Conservation (phyloP, 2,888 invertebrate genomes). For the Andrena dorsata region DNA sequence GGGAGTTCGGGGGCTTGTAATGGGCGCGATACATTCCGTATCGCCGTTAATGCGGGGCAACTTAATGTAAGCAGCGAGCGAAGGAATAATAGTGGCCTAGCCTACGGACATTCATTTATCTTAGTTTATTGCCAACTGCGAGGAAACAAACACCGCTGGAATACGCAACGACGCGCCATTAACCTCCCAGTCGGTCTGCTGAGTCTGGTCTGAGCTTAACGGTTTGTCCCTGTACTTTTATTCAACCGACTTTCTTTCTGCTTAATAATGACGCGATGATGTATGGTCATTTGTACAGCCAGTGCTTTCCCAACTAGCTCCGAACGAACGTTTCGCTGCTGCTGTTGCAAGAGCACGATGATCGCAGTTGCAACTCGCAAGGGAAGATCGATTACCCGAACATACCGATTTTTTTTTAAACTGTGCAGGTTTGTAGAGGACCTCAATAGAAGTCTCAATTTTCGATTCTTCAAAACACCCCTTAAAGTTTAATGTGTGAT, state of each 20-base stretch:
- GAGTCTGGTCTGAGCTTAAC: conserved; percentile 74
- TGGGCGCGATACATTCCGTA: conserved; percentile 73
- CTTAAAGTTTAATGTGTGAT: no score
- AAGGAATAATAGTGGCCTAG: conserved; percentile 81
- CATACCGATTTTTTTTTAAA: no score
- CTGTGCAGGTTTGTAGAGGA: no score
- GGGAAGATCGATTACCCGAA: no score
- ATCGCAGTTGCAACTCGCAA: not conserved
- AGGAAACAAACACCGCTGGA: conserved; percentile 82
- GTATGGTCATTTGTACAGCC: conserved; percentile 59
- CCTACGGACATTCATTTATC: conserved; percentile 82
- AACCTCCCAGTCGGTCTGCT: conserved; percentile 78
- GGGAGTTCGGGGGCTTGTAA: conserved; percentile 71
- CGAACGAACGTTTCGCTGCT: not conserved
- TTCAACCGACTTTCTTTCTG: conserved; percentile 48
- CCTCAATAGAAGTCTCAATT: no score
- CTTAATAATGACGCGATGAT: conserved; percentile 64
- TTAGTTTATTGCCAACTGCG: conserved; percentile 83
- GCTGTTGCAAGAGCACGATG: not conserved
- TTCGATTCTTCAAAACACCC: no score
- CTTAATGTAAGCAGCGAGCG: conserved; percentile 82
- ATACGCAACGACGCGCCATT: conserved; percentile 83
- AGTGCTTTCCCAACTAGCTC: conserved; percentile 21
- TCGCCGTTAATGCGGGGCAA: conserved; percentile 76
- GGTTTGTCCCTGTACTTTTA: conserved; percentile 70